Evolutionary conservation across 2,797 vertebrate genomes (phyloP), one percentile per base, ranked within the genome.

Genomic region (Sphaeramia orbicularis): DNA sequence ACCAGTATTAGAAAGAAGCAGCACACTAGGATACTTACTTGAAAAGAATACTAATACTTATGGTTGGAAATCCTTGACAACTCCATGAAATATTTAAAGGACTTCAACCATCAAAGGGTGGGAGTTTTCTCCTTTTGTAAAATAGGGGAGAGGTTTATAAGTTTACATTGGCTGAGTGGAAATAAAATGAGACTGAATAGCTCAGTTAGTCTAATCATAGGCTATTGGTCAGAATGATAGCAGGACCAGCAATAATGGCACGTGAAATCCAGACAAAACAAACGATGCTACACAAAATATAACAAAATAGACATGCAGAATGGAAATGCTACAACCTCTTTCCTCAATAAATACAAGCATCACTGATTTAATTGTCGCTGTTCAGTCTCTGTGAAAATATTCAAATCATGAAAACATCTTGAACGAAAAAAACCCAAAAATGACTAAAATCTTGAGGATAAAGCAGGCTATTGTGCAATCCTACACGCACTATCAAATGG

Each of bases 401-500:
- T 35, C 9, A 8, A 35, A 35, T 8, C 32, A 35, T 35, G 32
- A 35, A 35, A 35, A 35, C 41, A 65, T 32, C 38, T 45, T 54
- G 24, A 27, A 27, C 32, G 2, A 27, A 71, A 45, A 10, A 56
- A 65, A 57, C 70, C 27, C 27, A 16, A 27, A 54, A 48, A 60
- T 6, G 14, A 48, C 41, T 12, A 32, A n/a, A 15, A 62, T 76
- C 18, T 53, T 32, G 11, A 37, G 37, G 45, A 54, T 80, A 37
- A 62, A 55, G 27, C 66, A 57, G 6, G 63, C 37, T 71, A 35
- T 30, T 36, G 37, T 41, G 42, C 60, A 6, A 65, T 59, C 41
- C 48, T 66, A 49, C 65, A 54, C 62, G 47, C 45, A 42, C 7
- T 41, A 59, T 36, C 30, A 65, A 81, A 86, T 76, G 63, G 74